Evolutionary conservation across 2,888 invertebrate genomes (phyloP), one percentile per base, ranked within the genome.

Genomic region (Dorcus hopei): DNA sequence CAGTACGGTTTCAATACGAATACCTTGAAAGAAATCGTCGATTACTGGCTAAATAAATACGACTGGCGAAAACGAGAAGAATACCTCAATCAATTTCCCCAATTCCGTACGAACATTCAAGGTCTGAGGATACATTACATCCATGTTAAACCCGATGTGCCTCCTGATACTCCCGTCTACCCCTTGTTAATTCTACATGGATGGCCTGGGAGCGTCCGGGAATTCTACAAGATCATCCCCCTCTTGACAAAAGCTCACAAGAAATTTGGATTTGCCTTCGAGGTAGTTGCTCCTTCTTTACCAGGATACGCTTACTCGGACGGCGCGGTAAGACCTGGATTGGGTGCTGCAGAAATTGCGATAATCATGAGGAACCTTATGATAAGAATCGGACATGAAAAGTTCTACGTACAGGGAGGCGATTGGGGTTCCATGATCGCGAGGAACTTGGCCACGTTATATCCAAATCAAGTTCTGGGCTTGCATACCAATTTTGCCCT

Each of bases 121-220:
- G 82, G 91, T 59, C 87, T 90, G 70, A 90, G 86, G 71, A 75
- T 89, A 16, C 88, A 86, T 65, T 75, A 65, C 58, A 60, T 75
- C n/a, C 74, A 74, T 50, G 81, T 83, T 1, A 88, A 86, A 75
- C 86, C 87, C 3, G 48, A 52, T 8, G 52, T 53, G 9, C 26
- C 26, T 33, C 7, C 6, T 7, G 26, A 4, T 7, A 52, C 70
- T 2, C 72, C 82, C 68, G 80, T 85, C 0, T 63, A 88, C 0
- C 90, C 91, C 0, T 70, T 93, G 0, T 76, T 92, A 1, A 67
- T 95, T 42, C 76, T 90, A 11, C 95, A 95, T 72, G 95, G 95
- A 40, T 95, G 95, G 95, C 95, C 95, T 0, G 93, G 94, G 1
- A 92, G 91, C 0, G 82, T 94, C 1, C 80, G 87, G 11, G 95